A percentile compares a stretch with the other conserved stretches of the same genome.
Conservation (phyloP, 1,140 invertebrate genomes). For the Drosophila cardini region DNA sequence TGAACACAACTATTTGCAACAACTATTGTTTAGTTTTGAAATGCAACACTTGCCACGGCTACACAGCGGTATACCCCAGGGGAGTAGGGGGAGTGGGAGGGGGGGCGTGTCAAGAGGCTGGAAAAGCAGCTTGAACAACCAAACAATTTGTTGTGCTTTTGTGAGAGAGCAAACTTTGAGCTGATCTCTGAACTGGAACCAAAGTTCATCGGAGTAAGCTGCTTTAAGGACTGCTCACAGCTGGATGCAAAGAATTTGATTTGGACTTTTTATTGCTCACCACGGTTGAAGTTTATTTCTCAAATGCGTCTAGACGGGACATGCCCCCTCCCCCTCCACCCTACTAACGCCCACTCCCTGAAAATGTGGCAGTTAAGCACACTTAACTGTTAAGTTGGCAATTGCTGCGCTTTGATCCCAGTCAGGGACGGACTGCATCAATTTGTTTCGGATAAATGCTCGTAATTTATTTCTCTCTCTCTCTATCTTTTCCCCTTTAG, state of each 20-base stretch:
- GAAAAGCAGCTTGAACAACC: conserved; percentile 1
- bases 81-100: no score
- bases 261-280: conserved; percentile 47
- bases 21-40: conserved; percentile 1
- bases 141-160: conserved; percentile 29
- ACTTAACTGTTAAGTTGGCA: not conserved
- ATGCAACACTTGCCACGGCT: no score
- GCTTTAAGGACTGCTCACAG: conserved; percentile 39
- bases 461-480: conserved; percentile 1
- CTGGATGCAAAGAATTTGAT: conserved; percentile 37
- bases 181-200: conserved; percentile 30
- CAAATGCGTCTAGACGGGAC: conserved; percentile 52
- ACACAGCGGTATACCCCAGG: no score
- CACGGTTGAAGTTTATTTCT: conserved; percentile 46
- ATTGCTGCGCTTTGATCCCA: not conserved
- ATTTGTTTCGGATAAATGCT: conserved; percentile 37
- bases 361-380: conserved; percentile 8
- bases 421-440: conserved; percentile 7
- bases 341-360: no score
- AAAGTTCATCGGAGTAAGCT: conserved; percentile 22
- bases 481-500: not conserved
- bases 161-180: conserved; percentile 12
- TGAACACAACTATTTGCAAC: not conserved
- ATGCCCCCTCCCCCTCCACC: no score
- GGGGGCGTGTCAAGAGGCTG: no score